Conservation (phyloP, 2,797 vertebrate genomes). For the Fundulus diaphanus region DNA sequence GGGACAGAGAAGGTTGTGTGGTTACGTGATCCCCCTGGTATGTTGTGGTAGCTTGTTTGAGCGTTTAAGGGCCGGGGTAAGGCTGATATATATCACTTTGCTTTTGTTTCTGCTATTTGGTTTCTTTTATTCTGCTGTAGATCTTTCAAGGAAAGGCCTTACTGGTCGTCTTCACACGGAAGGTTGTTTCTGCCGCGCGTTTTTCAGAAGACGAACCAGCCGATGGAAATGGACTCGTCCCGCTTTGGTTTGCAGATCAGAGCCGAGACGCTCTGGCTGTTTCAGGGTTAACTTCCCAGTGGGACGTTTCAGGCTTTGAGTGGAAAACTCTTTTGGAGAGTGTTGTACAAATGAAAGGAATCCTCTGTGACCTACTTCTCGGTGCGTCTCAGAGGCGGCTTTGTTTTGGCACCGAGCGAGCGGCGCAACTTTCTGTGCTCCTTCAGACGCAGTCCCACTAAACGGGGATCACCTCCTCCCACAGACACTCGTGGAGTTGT, state of each 20-base stretch:
- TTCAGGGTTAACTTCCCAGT: slow-evolving; percentile 71
- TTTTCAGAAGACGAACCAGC: background rate
- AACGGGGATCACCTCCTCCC: slow-evolving; percentile 18
- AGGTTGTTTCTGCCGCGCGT: background rate
- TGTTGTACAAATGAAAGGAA: slow-evolving; percentile 80
- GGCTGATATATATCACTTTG: slow-evolving; percentile 30
- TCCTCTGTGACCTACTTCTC: slow-evolving; percentile 81
- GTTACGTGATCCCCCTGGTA: slow-evolving; percentile 60
- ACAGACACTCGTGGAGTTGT: slow-evolving; percentile 1
- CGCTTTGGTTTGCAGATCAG: background rate
- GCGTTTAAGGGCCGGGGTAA: slow-evolving; percentile 25
- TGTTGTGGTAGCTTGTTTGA: slow-evolving; percentile 59
- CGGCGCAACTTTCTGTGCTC: slow-evolving; percentile 63
- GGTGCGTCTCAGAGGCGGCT: slow-evolving; percentile 67
- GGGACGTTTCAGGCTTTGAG: slow-evolving; percentile 66
- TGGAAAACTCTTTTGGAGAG: slow-evolving; percentile 81
- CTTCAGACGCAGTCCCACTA: slow-evolving; percentile 44
- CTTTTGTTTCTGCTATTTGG: slow-evolving; percentile 14
- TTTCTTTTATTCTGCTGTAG: background rate
- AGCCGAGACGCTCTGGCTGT: background rate
- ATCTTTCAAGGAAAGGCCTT: background rate
- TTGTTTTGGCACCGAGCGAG: slow-evolving; percentile 70
- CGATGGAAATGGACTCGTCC: background rate
- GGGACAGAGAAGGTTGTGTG: slow-evolving; percentile 44
- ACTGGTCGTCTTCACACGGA: background rate